Evolutionary conservation across 2,888 invertebrate genomes (phyloP).

Genomic region (Agelastica alni): DNA sequence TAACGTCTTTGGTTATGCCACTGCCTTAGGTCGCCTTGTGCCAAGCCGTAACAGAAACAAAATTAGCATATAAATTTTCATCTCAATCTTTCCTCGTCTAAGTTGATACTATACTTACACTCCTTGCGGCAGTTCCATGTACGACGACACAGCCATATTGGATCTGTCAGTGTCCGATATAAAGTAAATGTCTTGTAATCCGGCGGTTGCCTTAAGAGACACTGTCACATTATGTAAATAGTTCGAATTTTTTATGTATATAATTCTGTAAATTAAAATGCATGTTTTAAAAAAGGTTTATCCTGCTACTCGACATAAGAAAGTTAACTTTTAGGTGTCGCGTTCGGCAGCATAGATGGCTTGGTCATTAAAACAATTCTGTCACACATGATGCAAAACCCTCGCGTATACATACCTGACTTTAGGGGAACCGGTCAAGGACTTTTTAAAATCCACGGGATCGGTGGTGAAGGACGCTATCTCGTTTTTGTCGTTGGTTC

Average conservation of each 20-base stretch:
- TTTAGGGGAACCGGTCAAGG: conserved; percentile 66
- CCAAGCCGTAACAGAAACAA: no score
- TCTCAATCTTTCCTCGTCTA: no score
- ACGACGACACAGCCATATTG: conserved; percentile 63
- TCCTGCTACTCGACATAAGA: no score
- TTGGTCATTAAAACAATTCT: no score
- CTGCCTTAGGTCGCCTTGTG: no score
- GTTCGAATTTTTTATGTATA: conserved; percentile 49
- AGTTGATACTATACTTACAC: conserved; percentile 59
- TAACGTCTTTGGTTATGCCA: no score
- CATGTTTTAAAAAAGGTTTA: no score
- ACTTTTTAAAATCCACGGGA: conserved; percentile 63
- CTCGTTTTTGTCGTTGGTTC: conserved; percentile 53
- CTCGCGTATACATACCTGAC: conserved; percentile 64
- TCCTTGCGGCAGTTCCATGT: conserved; percentile 65
- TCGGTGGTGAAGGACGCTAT: conserved; percentile 62
- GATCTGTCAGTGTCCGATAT: conserved; percentile 56
- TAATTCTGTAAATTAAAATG: conserved; percentile 50
- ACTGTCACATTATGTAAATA: conserved; percentile 51
- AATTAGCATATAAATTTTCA: no score
- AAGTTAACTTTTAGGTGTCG: no score
- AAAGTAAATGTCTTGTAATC: conserved; percentile 62
- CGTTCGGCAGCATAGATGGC: no score
- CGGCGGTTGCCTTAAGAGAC: conserved; percentile 44
- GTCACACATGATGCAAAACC: no score